Conservation (phyloP, 1,140 invertebrate genomes). For the Drosophila sucinea region DNA sequence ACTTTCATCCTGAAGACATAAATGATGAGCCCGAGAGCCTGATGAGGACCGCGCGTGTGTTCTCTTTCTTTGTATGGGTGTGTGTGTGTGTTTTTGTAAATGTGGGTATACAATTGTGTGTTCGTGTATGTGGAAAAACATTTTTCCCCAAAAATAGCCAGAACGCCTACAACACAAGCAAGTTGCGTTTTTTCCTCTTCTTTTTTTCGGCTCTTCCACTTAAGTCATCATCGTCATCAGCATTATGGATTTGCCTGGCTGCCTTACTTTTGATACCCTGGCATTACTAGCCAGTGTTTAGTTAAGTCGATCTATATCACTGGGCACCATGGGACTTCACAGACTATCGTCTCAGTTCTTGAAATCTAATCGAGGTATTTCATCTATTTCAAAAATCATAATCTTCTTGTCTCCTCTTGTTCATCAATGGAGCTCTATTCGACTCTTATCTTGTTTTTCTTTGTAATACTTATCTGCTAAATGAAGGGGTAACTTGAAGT, state of each 20-base stretch:
- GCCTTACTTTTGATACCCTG: not conserved
- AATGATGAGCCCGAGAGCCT: constrained; percentile 10
- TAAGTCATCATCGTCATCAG: constrained; percentile 67
- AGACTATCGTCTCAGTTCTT: no score
- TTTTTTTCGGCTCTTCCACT: constrained; percentile 46
- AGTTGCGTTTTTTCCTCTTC: constrained; percentile 15
- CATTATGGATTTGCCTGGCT: constrained; percentile 49
- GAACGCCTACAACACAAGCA: constrained; percentile 34
- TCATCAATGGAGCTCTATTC: no score
- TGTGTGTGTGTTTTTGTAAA: not conserved
- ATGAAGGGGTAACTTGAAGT: not conserved
- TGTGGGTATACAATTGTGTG: not conserved
- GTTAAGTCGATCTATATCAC: no score
- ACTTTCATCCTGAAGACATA: constrained; percentile 47
- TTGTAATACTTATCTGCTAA: no score
- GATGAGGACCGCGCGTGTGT: constrained; percentile 9
- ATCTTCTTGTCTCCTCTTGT: no score
- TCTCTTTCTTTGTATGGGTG: not conserved
- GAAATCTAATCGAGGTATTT: no score
- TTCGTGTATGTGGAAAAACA: constrained; percentile 15
- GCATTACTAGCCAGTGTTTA: not conserved
- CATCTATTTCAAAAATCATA: no score
- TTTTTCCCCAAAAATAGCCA: constrained; percentile 41
- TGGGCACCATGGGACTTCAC: no score
- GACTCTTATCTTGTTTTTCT: no score